Evolutionary conservation across 1,140 invertebrate genomes (phyloP).

Genomic region (Heliconius eleuchia): DNA sequence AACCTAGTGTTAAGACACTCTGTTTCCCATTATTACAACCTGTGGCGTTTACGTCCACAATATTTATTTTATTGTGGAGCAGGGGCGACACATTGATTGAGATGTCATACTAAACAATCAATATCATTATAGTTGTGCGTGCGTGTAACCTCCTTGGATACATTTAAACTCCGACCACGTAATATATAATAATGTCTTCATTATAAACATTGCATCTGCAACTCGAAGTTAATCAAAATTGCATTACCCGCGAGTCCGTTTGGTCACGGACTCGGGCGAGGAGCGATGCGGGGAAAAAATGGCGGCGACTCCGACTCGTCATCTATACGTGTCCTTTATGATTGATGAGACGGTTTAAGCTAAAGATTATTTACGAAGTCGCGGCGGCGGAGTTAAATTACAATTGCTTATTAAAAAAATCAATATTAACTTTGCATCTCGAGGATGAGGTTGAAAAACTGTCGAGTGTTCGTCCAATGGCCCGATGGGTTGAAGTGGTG

Average conservation of each 20-base stretch:
- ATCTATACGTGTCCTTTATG: conserved; percentile 51
- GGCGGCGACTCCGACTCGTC: conserved; percentile 42
- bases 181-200: conserved; percentile 63
- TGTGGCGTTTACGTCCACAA: too few relatives aligned
- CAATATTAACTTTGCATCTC: conserved; percentile 43
- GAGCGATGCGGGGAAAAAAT: conserved; percentile 52
- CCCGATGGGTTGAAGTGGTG: conserved; percentile 39
- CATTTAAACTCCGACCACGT: conserved; percentile 47
- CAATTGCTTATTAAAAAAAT: conserved; percentile 34
- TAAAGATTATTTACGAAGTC: conserved; percentile 36
- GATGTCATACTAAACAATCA: not conserved
- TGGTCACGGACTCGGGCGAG: conserved; percentile 59
- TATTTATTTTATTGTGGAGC: not conserved
- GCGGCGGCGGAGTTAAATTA: conserved; percentile 19
- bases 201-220: conserved; percentile 51
- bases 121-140: not conserved
- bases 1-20: too few relatives aligned
- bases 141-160: conserved; percentile 28
- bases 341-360: conserved; percentile 55
- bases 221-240: conserved; percentile 72
- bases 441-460: conserved; percentile 26
- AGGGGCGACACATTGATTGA: not conserved
- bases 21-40: too few relatives aligned
- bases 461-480: conserved; percentile 60
- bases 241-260: conserved; percentile 64